Base-by-base conservation (phyloP, 2,888 invertebrate genomes). In the Epiblema foenella region DNA sequence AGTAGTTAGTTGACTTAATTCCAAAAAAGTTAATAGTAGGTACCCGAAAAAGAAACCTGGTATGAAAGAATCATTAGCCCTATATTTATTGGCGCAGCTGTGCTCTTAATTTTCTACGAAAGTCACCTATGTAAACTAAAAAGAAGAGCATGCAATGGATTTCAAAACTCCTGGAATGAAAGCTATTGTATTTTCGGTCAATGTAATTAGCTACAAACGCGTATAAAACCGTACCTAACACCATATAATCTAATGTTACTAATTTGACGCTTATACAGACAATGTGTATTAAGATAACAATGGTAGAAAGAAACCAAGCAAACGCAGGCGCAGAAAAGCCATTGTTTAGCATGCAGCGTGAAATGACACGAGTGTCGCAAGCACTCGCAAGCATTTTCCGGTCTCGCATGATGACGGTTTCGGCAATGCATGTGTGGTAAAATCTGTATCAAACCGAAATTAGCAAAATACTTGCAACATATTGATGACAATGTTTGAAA, bases 301-400 rank as follows among this genome's bases (percentile, higher is more conserved):
- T 62, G 62, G 62, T 56, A 71, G 66, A 71, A 71, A 71, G 66
- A 71, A 71, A 60, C 56, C 60, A 39, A 66, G n/a, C n/a, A 66
- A 66, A 42, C 52, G 59, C 65, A 42, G 46, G 56, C 52, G 67
- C 67, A 62, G 60, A 60, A 71, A 65, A 57, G 24, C 69, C 39
- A 62, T 69, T 69, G 69, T 69, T 42, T 52, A 63, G 65, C 56
- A 65, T 49, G 49, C 51, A 66, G 66, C 69, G 69, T 69, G 69
- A 69, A 69, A 69, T 69, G 66, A 66, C 69, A 69, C 51, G n/a
- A 62, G 59, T 73, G 69, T 73, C 46, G 65, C 42, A 73, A 68
- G 54, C n/a, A n/a, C n/a, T n/a, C n/a, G n/a, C 49, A 60, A 60
- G 54, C n/a, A 60, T 66, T 69, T 72, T 72, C 74, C 68, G 64